These are phyloP conservation scores for Hofmannophila pseudospretella DNA, from an alignment of 2,888 invertebrate species.

Conservation along the genomic window DNA sequence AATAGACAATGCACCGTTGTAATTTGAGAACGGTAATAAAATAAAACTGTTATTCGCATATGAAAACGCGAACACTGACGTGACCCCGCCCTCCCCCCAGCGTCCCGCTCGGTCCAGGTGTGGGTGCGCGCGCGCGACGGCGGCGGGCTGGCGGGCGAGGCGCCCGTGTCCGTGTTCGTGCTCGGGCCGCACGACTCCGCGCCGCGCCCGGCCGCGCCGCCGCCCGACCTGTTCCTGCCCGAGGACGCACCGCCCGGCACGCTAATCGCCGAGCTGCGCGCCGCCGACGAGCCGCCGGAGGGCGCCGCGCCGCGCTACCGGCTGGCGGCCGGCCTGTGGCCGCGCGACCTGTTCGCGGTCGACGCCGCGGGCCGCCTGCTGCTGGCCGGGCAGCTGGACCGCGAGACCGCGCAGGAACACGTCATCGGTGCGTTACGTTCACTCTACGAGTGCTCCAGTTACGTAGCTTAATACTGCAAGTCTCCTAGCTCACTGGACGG, in stretches of 20 bases:
- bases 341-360: slow-evolving; percentile 82
- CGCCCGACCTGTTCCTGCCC: slow-evolving; percentile 15
- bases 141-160: slow-evolving; percentile 88
- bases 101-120: slow-evolving; percentile 89
- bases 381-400: slow-evolving; percentile 85
- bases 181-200: slow-evolving; percentile 54
- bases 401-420: slow-evolving; percentile 84
- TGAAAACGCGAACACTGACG: no score
- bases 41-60: no score
- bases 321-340: slow-evolving; percentile 58
- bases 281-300: neutral
- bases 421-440: slow-evolving; percentile 78
- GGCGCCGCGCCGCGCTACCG: slow-evolving; percentile 22
- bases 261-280: slow-evolving; percentile 9
- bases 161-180: slow-evolving; percentile 88
- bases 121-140: slow-evolving; percentile 93
- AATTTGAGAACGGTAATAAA: no score
- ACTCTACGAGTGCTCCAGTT: neutral
- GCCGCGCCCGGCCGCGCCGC: slow-evolving; percentile 14
- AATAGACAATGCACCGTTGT: no score
- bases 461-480: neutral
- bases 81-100: no score
- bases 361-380: slow-evolving; percentile 86
- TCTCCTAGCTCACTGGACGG: no score
- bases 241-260: slow-evolving; percentile 41